Percentiles rank a stretch among this genome's conserved stretches.
Evolutionary conservation across 2,113 vertebrate genomes (phyloP).

Genomic region (Menura novaehollandiae): DNA sequence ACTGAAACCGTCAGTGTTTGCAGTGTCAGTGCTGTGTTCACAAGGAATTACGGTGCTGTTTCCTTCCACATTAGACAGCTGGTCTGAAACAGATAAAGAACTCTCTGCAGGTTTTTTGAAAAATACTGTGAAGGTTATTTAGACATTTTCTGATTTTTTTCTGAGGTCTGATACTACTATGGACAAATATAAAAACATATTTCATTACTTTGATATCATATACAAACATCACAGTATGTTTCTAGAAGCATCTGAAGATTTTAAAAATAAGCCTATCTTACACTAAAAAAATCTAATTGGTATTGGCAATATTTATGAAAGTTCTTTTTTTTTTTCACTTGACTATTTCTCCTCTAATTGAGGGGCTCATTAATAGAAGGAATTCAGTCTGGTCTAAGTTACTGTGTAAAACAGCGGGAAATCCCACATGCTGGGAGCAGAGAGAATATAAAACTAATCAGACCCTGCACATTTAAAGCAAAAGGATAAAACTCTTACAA

Average conservation of each 20-base stretch:
- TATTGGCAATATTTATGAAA: background rate
- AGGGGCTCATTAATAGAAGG: background rate
- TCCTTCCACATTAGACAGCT: background rate
- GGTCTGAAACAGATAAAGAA: conserved; percentile 42
- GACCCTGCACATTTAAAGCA: background rate
- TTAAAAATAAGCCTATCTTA: background rate
- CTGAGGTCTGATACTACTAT: background rate
- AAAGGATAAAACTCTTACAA: background rate
- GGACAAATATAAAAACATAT: background rate
- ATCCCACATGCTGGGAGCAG: background rate
- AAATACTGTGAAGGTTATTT: background rate
- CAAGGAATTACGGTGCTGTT: background rate
- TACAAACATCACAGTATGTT: background rate
- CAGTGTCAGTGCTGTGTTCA: background rate
- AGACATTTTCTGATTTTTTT: background rate
- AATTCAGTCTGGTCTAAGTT: background rate
- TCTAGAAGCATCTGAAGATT: background rate
- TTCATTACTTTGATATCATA: background rate
- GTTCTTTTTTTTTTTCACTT: background rate
- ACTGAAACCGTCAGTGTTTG: background rate
- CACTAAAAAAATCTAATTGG: background rate
- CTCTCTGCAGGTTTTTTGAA: background rate
- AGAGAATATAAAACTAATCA: background rate
- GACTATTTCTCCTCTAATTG: background rate
- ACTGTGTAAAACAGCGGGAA: background rate